phyloP scores from a whole-genome alignment of 2,113 vertebrate genomes.

The Panthera uncia region DNA sequence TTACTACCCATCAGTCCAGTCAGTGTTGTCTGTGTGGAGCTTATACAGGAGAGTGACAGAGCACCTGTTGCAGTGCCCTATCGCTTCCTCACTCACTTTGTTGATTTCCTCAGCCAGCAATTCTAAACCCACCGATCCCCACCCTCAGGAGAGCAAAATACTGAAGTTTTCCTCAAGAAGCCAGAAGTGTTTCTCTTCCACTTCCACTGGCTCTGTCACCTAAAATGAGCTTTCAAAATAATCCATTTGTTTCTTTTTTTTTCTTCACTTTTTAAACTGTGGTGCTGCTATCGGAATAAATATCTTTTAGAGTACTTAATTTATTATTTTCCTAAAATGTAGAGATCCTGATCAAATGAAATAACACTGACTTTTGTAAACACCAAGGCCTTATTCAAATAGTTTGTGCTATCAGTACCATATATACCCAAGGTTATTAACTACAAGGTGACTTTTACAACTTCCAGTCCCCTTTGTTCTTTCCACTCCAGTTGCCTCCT shows the following conservation, averaged over 20 bases:
- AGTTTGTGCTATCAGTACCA: neutral
- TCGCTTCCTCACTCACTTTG: neutral
- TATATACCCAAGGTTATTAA: neutral
- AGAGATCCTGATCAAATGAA: neutral
- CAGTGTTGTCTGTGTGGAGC: neutral
- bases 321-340: constrained; percentile 41
- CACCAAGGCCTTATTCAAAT: neutral
- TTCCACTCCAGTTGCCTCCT: neutral
- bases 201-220: neutral
- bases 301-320: neutral
- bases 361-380: neutral
- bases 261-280: neutral
- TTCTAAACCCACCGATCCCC: neutral
- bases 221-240: constrained; percentile 28
- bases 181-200: neutral
- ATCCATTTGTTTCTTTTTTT: neutral
- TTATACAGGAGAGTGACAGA: rapidly evolving
- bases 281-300: neutral
- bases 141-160: neutral
- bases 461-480: neutral
- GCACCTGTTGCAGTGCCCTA: neutral
- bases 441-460: neutral
- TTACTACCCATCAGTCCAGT: too few relatives aligned
- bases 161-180: too few relatives aligned
- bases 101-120: neutral